A percentile compares a stretch with the other conserved stretches of the same genome.
phyloP scores from a whole-genome alignment of 2,113 vertebrate species.

The Phalacrocorax carbo region DNA sequence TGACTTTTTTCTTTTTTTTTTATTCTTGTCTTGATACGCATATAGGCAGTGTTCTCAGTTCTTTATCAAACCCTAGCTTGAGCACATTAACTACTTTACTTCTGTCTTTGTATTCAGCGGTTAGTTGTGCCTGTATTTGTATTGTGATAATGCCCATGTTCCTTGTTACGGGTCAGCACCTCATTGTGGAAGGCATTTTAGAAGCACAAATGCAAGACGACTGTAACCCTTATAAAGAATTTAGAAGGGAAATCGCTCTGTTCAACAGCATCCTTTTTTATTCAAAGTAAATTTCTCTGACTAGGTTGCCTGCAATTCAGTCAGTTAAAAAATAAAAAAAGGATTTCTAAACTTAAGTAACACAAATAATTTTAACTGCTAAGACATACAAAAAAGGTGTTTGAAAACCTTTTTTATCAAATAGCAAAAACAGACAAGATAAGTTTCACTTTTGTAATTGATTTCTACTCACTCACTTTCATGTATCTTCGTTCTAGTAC shows the following conservation, averaged over 20 bases:
- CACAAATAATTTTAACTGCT: background rate
- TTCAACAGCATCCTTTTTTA: background rate
- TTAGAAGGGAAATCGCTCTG: accelerated
- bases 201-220: background rate
- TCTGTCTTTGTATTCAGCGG: background rate
- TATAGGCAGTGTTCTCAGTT: background rate
- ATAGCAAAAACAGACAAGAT: background rate
- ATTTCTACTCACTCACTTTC: background rate
- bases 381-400: background rate
- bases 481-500: background rate
- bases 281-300: background rate
- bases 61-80: background rate
- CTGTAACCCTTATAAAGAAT: background rate
- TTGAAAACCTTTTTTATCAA: background rate
- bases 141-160: background rate
- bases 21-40: background rate
- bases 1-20: background rate
- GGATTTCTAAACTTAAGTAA: background rate
- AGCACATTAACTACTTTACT: background rate
- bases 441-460: background rate
- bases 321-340: background rate
- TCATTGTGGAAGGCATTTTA: background rate
- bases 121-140: background rate
- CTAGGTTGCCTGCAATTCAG: background rate
- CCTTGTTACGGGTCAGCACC: background rate